A percentile compares a stretch with the other conserved stretches of the same genome.
These are phyloP conservation scores for Mixornis gularis DNA, from an alignment of 2,113 vertebrate species.

Conservation along the genomic window DNA sequence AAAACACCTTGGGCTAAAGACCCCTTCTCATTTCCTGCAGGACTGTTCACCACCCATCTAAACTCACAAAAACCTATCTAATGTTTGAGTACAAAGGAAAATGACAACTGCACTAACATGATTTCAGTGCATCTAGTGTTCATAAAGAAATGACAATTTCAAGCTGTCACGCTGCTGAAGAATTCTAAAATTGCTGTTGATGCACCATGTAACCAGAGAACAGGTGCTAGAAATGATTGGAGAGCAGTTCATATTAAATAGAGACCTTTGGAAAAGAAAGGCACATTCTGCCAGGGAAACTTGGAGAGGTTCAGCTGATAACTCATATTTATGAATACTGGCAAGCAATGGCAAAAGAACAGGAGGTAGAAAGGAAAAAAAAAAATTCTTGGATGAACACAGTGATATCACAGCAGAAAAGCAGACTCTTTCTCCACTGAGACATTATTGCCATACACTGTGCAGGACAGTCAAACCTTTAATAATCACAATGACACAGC, in stretches of 20 bases:
- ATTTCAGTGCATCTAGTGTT: conserved; percentile 30
- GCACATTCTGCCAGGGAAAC: conserved; percentile 34
- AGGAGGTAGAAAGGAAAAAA: conserved; percentile 25
- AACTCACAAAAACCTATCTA: conserved; percentile 9
- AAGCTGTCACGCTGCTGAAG: conserved; percentile 48
- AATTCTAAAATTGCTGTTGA: conserved; percentile 58
- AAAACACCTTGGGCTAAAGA: background rate
- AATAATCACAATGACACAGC: conserved; percentile 51
- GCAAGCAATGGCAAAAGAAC: conserved; percentile 39
- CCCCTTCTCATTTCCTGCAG: background rate
- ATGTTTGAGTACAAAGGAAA: conserved; percentile 27
- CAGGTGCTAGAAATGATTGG: conserved; percentile 60
- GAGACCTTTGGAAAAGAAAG: conserved; percentile 54
- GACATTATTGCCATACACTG: conserved; percentile 6
- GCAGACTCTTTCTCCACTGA: background rate
- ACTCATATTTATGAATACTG: conserved; percentile 17
- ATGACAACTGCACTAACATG: conserved; percentile 25
- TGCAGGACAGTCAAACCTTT: conserved; percentile 24
- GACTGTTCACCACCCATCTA: background rate
- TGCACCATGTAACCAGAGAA: conserved; percentile 54
- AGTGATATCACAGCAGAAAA: conserved; percentile 33
- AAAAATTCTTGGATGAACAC: conserved; percentile 11
- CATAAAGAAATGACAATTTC: conserved; percentile 55
- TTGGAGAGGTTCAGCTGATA: conserved; percentile 47
- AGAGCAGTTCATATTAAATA: conserved; percentile 19